A percentile compares a stretch with the other conserved stretches of the same genome.
Evolutionary conservation across 2,888 invertebrate species (phyloP).

Genomic region (Lithophane socia): DNA sequence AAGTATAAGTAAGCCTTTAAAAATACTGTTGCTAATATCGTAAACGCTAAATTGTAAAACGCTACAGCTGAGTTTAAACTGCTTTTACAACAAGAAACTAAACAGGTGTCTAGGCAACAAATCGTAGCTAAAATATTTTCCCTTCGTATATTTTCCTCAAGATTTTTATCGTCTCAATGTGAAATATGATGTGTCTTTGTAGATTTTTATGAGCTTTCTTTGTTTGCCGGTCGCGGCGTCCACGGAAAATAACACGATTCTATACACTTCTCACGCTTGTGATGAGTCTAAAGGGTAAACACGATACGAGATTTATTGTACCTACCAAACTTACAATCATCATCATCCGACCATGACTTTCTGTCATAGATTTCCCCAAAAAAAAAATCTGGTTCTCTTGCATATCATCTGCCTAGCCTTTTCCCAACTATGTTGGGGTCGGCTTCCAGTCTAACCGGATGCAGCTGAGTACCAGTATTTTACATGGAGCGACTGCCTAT

Average conservation of each 20-base stretch:
- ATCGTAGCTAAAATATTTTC: constrained; percentile 26
- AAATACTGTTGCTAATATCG: not conserved
- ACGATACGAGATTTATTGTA: not conserved
- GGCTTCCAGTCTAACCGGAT: too few species aligned
- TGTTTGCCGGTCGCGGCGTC: not conserved
- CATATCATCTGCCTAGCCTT: too few species aligned
- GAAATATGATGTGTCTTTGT: constrained; percentile 43
- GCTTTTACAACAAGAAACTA: constrained; percentile 31
- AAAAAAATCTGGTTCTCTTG: not conserved
- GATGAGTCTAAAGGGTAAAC: not conserved
- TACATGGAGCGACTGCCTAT: too few species aligned
- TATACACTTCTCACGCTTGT: constrained; percentile 1
- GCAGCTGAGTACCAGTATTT: too few species aligned
- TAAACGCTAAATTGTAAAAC: constrained; percentile 11
- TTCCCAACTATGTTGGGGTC: too few species aligned
- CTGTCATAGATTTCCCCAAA: not conserved
- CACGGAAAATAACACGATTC: constrained; percentile 6
- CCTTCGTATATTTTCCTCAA: constrained; percentile 14
- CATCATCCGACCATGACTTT: not conserved
- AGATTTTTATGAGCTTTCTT: constrained; percentile 41
- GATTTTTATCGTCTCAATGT: constrained; percentile 44
- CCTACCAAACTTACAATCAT: not conserved
- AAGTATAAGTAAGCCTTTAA: not conserved
- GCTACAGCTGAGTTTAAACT: not conserved
- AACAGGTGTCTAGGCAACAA: constrained; percentile 36